Evolutionary conservation across 2,888 invertebrate genomes (phyloP).

Genomic region (Coelogynopora nodosa): DNA sequence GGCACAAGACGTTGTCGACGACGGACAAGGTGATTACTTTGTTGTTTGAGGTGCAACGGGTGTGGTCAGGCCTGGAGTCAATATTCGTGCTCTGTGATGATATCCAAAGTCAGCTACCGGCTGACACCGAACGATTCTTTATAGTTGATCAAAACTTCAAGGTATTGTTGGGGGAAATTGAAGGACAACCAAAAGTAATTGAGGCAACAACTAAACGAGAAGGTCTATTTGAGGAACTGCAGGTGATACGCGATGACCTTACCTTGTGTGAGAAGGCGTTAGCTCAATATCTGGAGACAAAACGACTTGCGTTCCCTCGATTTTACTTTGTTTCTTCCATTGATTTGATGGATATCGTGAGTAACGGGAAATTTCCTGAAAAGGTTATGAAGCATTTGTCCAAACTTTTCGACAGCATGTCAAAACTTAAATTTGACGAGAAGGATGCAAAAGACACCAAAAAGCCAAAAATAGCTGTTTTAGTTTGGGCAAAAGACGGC

Average conservation of each 20-base stretch:
- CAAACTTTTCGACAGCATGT: slow-evolving; percentile 49
- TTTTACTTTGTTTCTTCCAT: slow-evolving; percentile 96
- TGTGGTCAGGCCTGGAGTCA: slow-evolving; percentile 93
- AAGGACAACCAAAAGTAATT: slow-evolving; percentile 80
- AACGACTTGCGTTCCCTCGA: slow-evolving; percentile 86
- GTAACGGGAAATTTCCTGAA: slow-evolving; percentile 80
- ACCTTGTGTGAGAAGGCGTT: slow-evolving; percentile 90
- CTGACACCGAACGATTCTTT: slow-evolving; percentile 86
- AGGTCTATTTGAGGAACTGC: slow-evolving; percentile 73
- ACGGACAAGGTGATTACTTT: slow-evolving; percentile 77
- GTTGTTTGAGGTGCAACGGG: slow-evolving; percentile 87
- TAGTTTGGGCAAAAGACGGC: slow-evolving; percentile 48
- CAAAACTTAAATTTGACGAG: slow-evolving; percentile 47
- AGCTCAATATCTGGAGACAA: slow-evolving; percentile 92
- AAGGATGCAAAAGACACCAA: slow-evolving; percentile 16
- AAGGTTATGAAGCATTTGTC: slow-evolving; percentile 50
- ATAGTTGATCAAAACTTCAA: slow-evolving; percentile 79
- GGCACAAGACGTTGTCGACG: slow-evolving; percentile 85
- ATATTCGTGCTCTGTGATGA: slow-evolving; percentile 97
- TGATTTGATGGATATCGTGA: slow-evolving; percentile 85
- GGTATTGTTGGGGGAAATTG: slow-evolving; percentile 72
- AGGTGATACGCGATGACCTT: slow-evolving; percentile 77
- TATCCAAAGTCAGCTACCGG: slow-evolving; percentile 84
- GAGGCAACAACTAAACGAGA: slow-evolving; percentile 79
- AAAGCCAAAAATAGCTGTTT: slow-evolving; percentile 41